phyloP scores from a whole-genome alignment of 2,113 vertebrate species.

The Colossoma macropomum region DNA sequence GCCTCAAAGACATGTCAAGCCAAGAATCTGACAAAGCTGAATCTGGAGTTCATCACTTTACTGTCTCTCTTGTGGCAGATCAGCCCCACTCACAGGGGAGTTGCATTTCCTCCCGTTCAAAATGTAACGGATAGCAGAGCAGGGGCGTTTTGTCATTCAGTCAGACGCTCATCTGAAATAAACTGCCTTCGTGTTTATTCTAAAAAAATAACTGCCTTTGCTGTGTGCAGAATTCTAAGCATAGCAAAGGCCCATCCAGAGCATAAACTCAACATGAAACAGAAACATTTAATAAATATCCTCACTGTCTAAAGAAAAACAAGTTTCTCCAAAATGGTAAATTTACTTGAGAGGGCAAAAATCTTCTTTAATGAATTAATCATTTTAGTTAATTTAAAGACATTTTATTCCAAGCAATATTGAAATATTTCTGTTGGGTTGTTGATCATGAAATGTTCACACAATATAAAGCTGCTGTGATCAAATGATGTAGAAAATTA shows the following conservation, averaged over 20 bases:
- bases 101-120: neutral
- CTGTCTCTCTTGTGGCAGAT: neutral
- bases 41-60: constrained; percentile 11
- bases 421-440: no score
- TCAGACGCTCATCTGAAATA: constrained; percentile 16
- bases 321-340: no score
- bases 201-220: neutral
- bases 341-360: no score
- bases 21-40: neutral
- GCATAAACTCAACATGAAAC: no score
- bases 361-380: no score
- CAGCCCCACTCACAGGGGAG: neutral
- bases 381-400: no score
- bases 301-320: no score
- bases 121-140: neutral
- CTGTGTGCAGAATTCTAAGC: neutral
- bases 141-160: neutral
- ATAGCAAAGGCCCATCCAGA: neutral
- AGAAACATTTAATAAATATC: no score
- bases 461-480: no score
- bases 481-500: no score
- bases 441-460: no score
- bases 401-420: no score
- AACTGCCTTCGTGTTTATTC: constrained; percentile 9
- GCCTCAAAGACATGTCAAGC: neutral